Evolutionary conservation across 1,140 invertebrate species (phyloP).

Genomic region (Tetranychus cinnabarinus): DNA sequence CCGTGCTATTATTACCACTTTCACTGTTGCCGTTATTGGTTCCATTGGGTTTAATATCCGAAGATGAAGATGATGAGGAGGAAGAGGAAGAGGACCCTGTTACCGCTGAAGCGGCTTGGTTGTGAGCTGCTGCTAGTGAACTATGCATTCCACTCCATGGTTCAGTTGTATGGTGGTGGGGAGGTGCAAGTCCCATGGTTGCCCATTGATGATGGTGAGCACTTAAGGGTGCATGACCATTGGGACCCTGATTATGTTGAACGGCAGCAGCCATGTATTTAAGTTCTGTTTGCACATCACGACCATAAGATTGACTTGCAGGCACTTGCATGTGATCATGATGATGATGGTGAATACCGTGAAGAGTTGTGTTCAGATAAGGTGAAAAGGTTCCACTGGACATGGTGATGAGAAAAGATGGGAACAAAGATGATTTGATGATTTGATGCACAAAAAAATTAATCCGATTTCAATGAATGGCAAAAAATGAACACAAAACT

Average conservation of each 20-base stretch:
- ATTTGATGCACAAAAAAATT: no score
- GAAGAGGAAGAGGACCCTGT: no score
- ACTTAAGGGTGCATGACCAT: conserved; percentile 35
- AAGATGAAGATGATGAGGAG: conserved; percentile 10
- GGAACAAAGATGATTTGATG: no score
- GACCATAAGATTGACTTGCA: conserved; percentile 29
- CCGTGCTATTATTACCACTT: neutral
- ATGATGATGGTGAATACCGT: neutral
- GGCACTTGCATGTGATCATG: conserved; percentile 15
- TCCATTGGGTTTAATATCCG: conserved; percentile 24
- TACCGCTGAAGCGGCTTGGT: no score
- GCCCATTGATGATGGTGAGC: conserved; percentile 46
- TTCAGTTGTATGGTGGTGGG: conserved; percentile 30
- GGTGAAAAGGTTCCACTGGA: conserved; percentile 14
- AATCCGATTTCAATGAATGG: no score
- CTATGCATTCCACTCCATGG: conserved; percentile 19
- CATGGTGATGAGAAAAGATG: conserved; percentile 5
- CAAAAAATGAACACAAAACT: no score
- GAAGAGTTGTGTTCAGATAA: conserved; percentile 10
- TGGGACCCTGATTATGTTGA: conserved; percentile 43
- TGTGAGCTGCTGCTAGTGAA: neutral
- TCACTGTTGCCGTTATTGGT: neutral
- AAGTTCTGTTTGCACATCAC: conserved; percentile 44
- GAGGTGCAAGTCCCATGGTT: conserved; percentile 32
- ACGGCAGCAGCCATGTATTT: conserved; percentile 48